phyloP scores from a whole-genome alignment of 2,888 invertebrate species.

The Apocheima hispidaria region DNA sequence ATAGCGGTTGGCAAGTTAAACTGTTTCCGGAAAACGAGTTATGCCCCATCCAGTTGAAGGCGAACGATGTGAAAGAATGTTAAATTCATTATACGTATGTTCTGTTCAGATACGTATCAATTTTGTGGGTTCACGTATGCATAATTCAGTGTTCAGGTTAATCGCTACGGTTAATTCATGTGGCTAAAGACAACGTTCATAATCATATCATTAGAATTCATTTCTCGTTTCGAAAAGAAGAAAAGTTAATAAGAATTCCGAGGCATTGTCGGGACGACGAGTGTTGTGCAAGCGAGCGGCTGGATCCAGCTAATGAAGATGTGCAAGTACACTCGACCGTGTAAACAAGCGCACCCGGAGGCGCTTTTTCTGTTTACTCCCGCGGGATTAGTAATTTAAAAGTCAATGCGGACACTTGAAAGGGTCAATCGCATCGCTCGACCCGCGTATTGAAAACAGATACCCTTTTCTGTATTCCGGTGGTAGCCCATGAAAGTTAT shows the following conservation, averaged over 20 bases:
- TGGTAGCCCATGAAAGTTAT: constrained; percentile 84
- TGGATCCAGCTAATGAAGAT: constrained; percentile 78
- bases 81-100: constrained; percentile 70
- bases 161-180: constrained; percentile 55
- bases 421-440: constrained; percentile 83
- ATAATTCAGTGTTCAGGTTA: constrained; percentile 61
- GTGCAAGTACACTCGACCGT: constrained; percentile 81
- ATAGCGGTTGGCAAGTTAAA: constrained; percentile 73
- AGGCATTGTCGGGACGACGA: constrained; percentile 52
- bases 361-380: constrained; percentile 79
- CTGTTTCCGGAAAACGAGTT: constrained; percentile 80
- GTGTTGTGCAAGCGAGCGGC: constrained; percentile 74
- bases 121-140: constrained; percentile 61
- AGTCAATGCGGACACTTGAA: constrained; percentile 86
- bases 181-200: constrained; percentile 44
- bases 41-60: constrained; percentile 55
- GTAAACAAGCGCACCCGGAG: constrained; percentile 78
- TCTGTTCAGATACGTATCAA: constrained; percentile 70
- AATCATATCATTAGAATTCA: constrained; percentile 54
- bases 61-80: constrained; percentile 73
- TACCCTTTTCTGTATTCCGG: constrained; percentile 86
- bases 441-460: constrained; percentile 83
- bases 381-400: constrained; percentile 86
- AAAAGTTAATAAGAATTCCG: constrained; percentile 57
- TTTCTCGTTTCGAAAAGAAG: constrained; percentile 56